Evolutionary conservation across 2,113 vertebrate genomes (phyloP).

Genomic region (Platysteira castanea): DNA sequence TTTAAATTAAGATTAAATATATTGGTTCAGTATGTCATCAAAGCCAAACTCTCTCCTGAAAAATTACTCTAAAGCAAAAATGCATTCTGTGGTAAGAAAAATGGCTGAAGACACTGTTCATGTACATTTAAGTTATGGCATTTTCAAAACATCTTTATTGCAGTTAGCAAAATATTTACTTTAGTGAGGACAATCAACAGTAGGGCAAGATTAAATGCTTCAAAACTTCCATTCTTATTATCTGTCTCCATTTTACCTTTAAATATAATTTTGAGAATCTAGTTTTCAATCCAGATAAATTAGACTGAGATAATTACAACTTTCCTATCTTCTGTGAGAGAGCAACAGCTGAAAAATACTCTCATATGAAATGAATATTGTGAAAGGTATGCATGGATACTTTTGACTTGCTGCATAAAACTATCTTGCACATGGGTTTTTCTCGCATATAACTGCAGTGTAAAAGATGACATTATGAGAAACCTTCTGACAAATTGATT

Average conservation of each 20-base stretch:
- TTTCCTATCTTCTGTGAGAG: neutral
- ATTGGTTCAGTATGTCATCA: neutral
- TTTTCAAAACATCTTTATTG: neutral
- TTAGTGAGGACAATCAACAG: neutral
- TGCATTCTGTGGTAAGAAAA: neutral
- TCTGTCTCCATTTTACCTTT: neutral
- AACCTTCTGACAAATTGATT: slow-evolving; percentile 75
- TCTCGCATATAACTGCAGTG: slow-evolving; percentile 2
- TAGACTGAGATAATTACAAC: neutral
- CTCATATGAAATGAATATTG: neutral
- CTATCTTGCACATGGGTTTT: slow-evolving; percentile 26
- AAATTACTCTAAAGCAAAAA: neutral
- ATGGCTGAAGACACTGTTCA: neutral
- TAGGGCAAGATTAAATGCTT: neutral
- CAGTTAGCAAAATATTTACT: neutral
- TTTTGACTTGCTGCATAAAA: slow-evolving; percentile 39
- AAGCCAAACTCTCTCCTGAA: neutral
- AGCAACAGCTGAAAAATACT: neutral
- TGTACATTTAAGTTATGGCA: neutral
- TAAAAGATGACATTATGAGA: slow-evolving; percentile 66
- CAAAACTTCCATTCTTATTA: neutral
- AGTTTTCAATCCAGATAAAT: neutral
- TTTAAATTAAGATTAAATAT: neutral
- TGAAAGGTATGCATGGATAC: slow-evolving; percentile 19
- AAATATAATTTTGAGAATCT: neutral